A percentile compares a stretch with the other conserved stretches of the same genome.
These are phyloP conservation scores for Netelia inedita DNA, from an alignment of 2,888 invertebrate genomes.

Conservation along the genomic window DNA sequence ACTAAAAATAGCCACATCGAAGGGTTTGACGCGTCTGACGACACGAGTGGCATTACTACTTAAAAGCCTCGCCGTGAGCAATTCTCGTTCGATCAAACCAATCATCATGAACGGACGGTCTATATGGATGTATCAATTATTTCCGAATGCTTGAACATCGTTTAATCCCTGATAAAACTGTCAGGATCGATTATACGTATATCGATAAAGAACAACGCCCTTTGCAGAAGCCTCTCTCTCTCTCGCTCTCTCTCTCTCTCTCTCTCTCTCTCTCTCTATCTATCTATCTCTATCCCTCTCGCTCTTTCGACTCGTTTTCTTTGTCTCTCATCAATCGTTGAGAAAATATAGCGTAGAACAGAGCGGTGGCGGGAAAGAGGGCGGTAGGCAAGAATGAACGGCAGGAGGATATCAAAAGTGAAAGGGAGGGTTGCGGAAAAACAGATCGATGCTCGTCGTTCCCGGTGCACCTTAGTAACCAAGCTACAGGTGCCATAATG, in stretches of 20 bases:
- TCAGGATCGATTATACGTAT: conserved; percentile 30
- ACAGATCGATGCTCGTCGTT: conserved; percentile 68
- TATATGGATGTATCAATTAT: conserved; percentile 33
- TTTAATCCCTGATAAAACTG: conserved; percentile 21
- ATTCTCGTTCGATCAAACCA: conserved; percentile 14
- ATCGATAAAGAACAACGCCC: conserved; percentile 64
- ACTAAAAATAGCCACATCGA: background rate
- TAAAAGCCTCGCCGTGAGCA: background rate
- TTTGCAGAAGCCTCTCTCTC: conserved; percentile 20
- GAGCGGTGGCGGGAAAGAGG: conserved; percentile 1
- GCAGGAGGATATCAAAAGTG: conserved; percentile 27
- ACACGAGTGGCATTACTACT: conserved; percentile 5
- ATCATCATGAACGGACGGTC: background rate
- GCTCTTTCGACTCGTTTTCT: no score
- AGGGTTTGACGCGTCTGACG: conserved; percentile 6
- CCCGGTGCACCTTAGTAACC: conserved; percentile 54
- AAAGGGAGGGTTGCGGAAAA: conserved; percentile 65
- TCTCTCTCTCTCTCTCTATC: no score
- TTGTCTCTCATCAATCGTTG: conserved; percentile 23
- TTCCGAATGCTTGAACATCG: conserved; percentile 2
- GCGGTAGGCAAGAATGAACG: background rate
- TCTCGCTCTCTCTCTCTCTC: no score
- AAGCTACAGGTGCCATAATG: conserved; percentile 68
- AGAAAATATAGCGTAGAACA: conserved; percentile 33
- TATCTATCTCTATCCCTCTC: no score